Conservation (phyloP, 2,113 vertebrate genomes). For the Entelurus aequoreus region DNA sequence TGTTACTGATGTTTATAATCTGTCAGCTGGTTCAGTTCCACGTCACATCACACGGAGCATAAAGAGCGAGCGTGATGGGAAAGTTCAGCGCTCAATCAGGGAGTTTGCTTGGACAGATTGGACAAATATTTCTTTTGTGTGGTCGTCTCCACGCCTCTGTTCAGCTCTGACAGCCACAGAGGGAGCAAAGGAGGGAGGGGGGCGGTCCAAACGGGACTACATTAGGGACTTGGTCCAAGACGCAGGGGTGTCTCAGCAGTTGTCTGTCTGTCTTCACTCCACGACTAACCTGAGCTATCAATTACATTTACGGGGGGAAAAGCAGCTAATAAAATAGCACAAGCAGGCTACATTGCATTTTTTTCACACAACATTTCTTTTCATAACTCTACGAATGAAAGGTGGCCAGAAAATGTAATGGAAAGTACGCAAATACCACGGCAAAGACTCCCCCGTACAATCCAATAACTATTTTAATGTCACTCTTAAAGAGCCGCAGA, state of each 20-base stretch:
- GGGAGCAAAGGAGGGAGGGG: slow-evolving; percentile 28
- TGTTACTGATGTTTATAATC: slow-evolving; percentile 4
- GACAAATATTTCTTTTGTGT: slow-evolving; percentile 76
- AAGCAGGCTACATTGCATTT: slow-evolving; percentile 28
- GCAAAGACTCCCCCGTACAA: too few species aligned
- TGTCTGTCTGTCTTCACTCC: slow-evolving; percentile 61
- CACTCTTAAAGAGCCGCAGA: slow-evolving; percentile 38
- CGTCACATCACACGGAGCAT: slow-evolving; percentile 38
- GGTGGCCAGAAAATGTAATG: neutral
- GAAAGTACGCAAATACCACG: neutral
- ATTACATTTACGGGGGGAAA: slow-evolving; percentile 50
- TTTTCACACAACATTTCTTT: slow-evolving; percentile 16
- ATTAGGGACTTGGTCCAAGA: slow-evolving; percentile 46
- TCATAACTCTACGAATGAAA: neutral
- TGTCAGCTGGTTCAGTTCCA: slow-evolving; percentile 38
- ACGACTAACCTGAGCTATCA: slow-evolving; percentile 51
- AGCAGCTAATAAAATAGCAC: slow-evolving; percentile 29
- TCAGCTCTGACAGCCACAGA: slow-evolving; percentile 59
- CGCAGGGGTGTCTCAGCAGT: slow-evolving; percentile 51
- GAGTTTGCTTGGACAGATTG: slow-evolving; percentile 71
- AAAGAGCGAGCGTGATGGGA: slow-evolving; percentile 58
- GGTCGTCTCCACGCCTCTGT: slow-evolving; percentile 59
- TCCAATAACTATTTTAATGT: slow-evolving; percentile 1
- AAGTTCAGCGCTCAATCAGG: slow-evolving; percentile 65
- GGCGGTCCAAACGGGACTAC: slow-evolving; percentile 40